Evolutionary conservation across 2,888 invertebrate species (phyloP), one percentile per base, ranked within the genome.

Genomic region (Agrochola lychnidis): DNA sequence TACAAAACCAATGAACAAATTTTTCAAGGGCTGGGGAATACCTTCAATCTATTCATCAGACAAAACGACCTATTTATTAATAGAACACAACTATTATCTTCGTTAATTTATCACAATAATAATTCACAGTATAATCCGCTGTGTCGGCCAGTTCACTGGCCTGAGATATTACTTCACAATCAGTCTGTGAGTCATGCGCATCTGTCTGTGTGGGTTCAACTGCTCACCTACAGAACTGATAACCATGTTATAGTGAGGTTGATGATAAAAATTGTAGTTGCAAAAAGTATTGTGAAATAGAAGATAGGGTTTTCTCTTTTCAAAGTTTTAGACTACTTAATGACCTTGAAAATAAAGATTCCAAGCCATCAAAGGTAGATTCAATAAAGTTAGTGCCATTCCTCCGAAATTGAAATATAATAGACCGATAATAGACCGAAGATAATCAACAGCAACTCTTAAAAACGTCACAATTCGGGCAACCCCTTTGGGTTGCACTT

Each of bases 141-240:
- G 68, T 73, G 68, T 56, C 67, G 59, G 53, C 2, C 68, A 81
- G 84, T 80, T 83, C 83, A 83, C 68, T 84, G 83, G 73, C 84
- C 83, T 62, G 45, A 69, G 72, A 73, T 78, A 79, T 75, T 83
- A 83, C 77, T 73, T 61, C 68, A 71, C 73, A 71, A 84, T 66
- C 76, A 73, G 16, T 70, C 48, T 48, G 63, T 81, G 83, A 83
- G 25, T 84, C 83, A 83, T 64, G 68, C 84, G 45, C 51, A 22
- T 73, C 66, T 73, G 68, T 68, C 45, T 57, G 68, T 68, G 62
- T 79, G 62, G 70, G 56, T 72, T 16, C 36, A 64, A 72, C 48
- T 48, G 59, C 73, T 62, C 45, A 73, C 64, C 71, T 77, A 84
- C 68, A 73, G 66, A 59, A 83, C 77, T 66, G 84, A 83, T 83